Percentiles rank a stretch among this genome's conserved stretches.
Evolutionary conservation across 2,888 invertebrate genomes (phyloP).

Genomic region (Peribatodes rhomboidaria): DNA sequence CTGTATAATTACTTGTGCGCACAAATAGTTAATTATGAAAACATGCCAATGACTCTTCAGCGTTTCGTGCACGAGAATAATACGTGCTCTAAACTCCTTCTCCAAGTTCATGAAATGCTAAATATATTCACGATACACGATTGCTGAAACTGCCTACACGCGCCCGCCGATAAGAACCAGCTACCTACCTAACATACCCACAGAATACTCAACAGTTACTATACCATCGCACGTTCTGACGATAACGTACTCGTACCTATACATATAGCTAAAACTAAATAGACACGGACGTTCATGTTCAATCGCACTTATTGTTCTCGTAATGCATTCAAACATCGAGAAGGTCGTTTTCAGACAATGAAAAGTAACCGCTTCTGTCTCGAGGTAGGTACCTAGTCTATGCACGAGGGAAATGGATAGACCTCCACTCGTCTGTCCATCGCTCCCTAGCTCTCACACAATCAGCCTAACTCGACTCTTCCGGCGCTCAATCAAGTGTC

Average conservation of each 20-base stretch:
- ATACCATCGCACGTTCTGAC: too few species aligned
- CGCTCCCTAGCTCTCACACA: slow-evolving; percentile 2
- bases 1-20: neutral
- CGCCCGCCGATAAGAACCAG: neutral
- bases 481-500: slow-evolving; percentile 6
- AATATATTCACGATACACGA: neutral
- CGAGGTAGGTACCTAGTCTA: neutral
- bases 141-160: slow-evolving; percentile 2
- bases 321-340: neutral
- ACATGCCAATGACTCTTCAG: neutral
- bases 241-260: too few species aligned
- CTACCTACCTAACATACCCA: neutral
- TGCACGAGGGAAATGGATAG: slow-evolving; percentile 6
- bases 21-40: slow-evolving; percentile 6
- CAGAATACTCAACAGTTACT: too few species aligned
- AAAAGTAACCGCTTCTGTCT: neutral
- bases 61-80: neutral
- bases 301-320: slow-evolving; percentile 1
- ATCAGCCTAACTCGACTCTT: slow-evolving; percentile 15
- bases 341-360: neutral
- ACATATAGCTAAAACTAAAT: slow-evolving; percentile 6
- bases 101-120: neutral
- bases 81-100: neutral
- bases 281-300: neutral
- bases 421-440: neutral